phyloP scores from a whole-genome alignment of 2,888 invertebrate species.

The Meloe dianella region DNA sequence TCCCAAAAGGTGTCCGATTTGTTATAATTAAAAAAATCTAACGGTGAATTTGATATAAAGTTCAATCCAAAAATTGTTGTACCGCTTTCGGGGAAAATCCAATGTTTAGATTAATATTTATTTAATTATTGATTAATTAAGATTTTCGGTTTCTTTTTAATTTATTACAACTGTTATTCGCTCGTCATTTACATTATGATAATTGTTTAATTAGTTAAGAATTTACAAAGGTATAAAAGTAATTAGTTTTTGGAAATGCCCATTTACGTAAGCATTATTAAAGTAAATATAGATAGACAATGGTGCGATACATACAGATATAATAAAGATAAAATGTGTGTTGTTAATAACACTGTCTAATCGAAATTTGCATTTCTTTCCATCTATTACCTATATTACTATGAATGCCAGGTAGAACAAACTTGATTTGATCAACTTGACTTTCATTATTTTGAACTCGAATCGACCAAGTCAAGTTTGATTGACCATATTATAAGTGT shows the following conservation, averaged over 20 bases:
- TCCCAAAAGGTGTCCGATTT: background rate
- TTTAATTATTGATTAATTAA: background rate
- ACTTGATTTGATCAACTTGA: background rate
- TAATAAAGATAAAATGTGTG: background rate
- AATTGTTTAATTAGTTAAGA: slow-evolving; percentile 10
- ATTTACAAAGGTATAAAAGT: background rate
- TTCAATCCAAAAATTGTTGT: background rate
- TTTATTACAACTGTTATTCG: background rate
- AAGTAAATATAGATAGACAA: background rate
- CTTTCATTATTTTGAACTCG: background rate
- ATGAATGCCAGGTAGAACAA: no score
- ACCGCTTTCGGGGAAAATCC: background rate
- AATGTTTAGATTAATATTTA: background rate
- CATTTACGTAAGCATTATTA: slow-evolving; percentile 12
- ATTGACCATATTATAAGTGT: no score
- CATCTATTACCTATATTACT: no score
- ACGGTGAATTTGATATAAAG: background rate
- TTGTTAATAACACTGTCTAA: background rate
- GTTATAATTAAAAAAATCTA: background rate
- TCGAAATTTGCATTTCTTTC: background rate
- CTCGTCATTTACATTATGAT: background rate
- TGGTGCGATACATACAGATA: background rate
- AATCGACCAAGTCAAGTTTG: no score
- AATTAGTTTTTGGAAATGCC: slow-evolving; percentile 14
- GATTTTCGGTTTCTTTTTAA: background rate